phyloP scores from a whole-genome alignment of 1,140 invertebrate genomes.

The Ceratosolen solmsi region DNA sequence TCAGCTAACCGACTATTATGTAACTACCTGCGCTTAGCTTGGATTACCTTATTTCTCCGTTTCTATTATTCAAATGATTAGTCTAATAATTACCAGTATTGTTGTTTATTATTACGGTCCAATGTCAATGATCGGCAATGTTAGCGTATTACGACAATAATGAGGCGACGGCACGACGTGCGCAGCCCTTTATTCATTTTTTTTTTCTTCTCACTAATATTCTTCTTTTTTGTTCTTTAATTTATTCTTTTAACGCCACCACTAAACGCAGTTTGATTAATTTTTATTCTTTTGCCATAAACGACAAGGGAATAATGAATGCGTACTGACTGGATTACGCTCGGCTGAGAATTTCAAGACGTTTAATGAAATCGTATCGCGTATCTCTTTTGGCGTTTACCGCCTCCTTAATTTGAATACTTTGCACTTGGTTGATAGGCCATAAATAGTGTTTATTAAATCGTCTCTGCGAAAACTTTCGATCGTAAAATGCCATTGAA shows the following conservation, averaged over 20 bases:
- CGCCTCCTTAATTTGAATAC: background rate
- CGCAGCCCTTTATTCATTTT: too few relatives aligned
- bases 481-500: background rate
- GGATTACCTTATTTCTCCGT: background rate
- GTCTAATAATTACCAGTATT: too few relatives aligned
- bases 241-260: background rate
- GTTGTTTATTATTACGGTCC: too few relatives aligned
- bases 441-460: slow-evolving; percentile 4
- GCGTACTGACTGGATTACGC: background rate
- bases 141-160: too few relatives aligned
- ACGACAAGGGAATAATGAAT: background rate
- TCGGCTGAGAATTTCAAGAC: background rate
- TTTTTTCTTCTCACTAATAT: too few relatives aligned
- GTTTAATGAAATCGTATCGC: background rate
- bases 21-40: background rate
- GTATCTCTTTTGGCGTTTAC: background rate
- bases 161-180: too few relatives aligned
- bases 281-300: too few relatives aligned
- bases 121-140: background rate
- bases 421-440: background rate
- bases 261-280: too few relatives aligned
- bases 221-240: background rate
- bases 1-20: background rate
- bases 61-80: too few relatives aligned
- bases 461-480: background rate